Evolutionary conservation across 23 tunicate species (phyloP), one percentile per base, ranked within the genome.

Genomic region (Trididemnum clinides): DNA sequence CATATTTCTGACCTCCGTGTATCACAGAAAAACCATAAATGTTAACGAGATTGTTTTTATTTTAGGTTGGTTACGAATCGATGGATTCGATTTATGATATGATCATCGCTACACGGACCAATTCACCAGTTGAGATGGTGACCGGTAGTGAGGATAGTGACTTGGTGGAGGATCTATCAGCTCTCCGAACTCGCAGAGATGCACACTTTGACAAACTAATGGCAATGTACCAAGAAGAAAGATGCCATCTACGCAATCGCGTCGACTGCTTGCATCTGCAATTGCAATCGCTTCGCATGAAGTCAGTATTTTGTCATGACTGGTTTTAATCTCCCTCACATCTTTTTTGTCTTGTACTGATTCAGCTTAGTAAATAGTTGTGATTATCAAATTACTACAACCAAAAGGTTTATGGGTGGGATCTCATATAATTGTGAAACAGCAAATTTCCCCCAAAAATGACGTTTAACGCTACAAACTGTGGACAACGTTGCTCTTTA

Each of bases 191-290:
- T 36, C 33, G 35, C 6, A 34, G 96, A 37, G 96, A 86, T 28
- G 39, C 64, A 33, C 82, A 81, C 50, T 91, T 86, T 59, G 84
- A 80, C n/a, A 75, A 86, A 1, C 37, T 91, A 58, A n/a, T 91
- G 63, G 23, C 77, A 5, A 39, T 62, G 35, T 74, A 82, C 32
- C 69, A 72, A 29, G 80, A 91, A 10, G 96, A 86, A 15, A 72
- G 80, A 72, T 33, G 62, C 33, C 83, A 33, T 39, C 63, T 91
- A 65, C 70, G 84, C 20, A 88, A 86, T 36, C 22, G 32, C 6
- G 70, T 86, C 30, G 86, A 83, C 49, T 27, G 32, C 57, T 10
- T 88, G 2, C 86, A 88, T 57, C 82, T 88, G 22, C 33, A 38
- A 22, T 39, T 88, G 33, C 91, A 80, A 38, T 80, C 90, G 51